These are phyloP conservation scores for Megalops cyprinoides DNA, from an alignment of 2,797 vertebrate genomes.

Conservation along the genomic window DNA sequence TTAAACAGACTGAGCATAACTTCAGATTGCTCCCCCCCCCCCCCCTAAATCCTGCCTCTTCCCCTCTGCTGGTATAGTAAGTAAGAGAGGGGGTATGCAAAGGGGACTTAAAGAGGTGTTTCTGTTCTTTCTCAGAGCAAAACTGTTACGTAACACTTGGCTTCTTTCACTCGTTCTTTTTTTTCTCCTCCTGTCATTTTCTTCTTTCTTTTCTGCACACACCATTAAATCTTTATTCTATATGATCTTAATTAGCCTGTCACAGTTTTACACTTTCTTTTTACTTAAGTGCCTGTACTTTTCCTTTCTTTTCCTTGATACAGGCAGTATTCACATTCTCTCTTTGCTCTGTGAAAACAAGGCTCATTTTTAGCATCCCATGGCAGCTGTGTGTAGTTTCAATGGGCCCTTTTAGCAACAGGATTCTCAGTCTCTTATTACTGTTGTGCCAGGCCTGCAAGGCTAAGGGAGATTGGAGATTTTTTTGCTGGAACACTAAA, in stretches of 20 bases:
- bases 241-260: neutral
- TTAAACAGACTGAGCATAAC: too few relatives aligned
- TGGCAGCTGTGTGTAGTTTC: neutral
- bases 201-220: too few relatives aligned
- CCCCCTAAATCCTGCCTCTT: too few relatives aligned
- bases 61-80: too few relatives aligned
- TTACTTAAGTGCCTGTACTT: neutral
- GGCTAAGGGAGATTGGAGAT: neutral
- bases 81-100: too few relatives aligned
- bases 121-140: neutral
- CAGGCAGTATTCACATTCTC: neutral
- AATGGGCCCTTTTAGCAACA: neutral
- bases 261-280: neutral
- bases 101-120: too few relatives aligned
- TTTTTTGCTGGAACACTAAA: neutral
- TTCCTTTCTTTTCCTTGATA: neutral
- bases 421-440: neutral
- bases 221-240: neutral
- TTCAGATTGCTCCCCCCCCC: too few relatives aligned
- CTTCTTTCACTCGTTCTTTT: neutral
- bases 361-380: neutral
- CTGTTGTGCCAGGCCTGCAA: neutral
- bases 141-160: neutral
- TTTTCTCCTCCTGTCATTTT: neutral
- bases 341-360: neutral